phyloP scores from a whole-genome alignment of 2,888 invertebrate species.

The Euplagia quadripunctaria region DNA sequence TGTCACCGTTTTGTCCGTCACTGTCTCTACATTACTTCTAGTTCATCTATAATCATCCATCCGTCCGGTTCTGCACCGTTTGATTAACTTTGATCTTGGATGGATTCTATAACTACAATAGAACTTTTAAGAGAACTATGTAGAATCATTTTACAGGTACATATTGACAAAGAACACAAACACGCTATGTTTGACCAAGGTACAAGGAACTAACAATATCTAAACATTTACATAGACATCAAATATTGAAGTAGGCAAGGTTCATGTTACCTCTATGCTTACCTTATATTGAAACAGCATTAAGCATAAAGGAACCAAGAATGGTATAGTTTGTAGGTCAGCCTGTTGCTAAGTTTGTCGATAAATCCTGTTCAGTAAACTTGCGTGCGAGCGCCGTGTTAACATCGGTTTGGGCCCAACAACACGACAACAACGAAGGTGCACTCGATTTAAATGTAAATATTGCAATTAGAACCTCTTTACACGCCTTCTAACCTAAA shows the following conservation, averaged over 20 bases:
- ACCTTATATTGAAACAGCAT: slow-evolving; percentile 30
- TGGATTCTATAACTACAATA: too few species aligned
- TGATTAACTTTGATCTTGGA: too few species aligned
- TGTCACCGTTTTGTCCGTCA: too few species aligned
- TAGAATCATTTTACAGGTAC: background rate
- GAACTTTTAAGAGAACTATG: too few species aligned
- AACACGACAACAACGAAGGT: slow-evolving; percentile 63
- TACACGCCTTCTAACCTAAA: slow-evolving; percentile 54
- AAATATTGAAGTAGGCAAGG: slow-evolving; percentile 29
- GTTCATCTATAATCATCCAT: too few species aligned
- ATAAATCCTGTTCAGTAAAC: slow-evolving; percentile 56
- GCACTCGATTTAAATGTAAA: slow-evolving; percentile 80
- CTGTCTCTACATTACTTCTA: too few species aligned
- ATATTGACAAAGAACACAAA: slow-evolving; percentile 11
- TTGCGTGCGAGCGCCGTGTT: slow-evolving; percentile 68
- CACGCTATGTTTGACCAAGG: slow-evolving; percentile 2
- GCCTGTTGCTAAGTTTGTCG: slow-evolving; percentile 36
- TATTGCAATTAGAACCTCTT: slow-evolving; percentile 70
- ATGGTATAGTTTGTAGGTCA: slow-evolving; percentile 43
- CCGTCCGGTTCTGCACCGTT: too few species aligned
- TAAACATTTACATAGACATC: slow-evolving; percentile 25
- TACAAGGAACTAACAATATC: slow-evolving; percentile 19
- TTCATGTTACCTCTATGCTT: slow-evolving; percentile 23
- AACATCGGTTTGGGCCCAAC: slow-evolving; percentile 63
- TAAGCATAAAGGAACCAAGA: slow-evolving; percentile 30